Base-by-base conservation (phyloP, 92 coral and sea anemone species). In the Porites divaricata region DNA sequence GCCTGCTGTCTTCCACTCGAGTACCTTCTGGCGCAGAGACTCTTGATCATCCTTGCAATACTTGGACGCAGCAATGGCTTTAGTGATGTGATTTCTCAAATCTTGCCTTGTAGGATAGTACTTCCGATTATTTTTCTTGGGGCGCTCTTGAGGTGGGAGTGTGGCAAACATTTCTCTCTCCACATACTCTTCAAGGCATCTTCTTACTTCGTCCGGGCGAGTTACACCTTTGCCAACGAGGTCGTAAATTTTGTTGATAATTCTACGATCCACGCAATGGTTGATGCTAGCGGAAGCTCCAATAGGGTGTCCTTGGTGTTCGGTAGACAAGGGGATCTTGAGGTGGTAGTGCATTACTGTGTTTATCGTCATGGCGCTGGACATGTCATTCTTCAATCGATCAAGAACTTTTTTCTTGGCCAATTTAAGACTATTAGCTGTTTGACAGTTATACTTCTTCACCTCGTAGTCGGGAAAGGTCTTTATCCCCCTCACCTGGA, bases 41-140 rank as follows among this genome's bases (percentile, higher is more conserved):
- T 89, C 90, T 66, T 89, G 79, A 80, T 89, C 90, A 24, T 89
- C 87, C 22, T 78, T 86, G 69, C 89, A 66, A 87, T 85, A 80
- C 67, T 86, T 84, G 21, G 70, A 79, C 54, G 75, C 52, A 26
- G 82, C 76, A 85, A 85, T 77, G 62, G 93, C 87, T 85, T 73
- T 85, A 51, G 67, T 65, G 13, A 85, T 80, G 82, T 85, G 87
- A 63, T 85, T 85, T 74, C 84, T 79, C 8, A 85, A 69, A 63
- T 89, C 89, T 19, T 89, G 79, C 61, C 83, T 85, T 8, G 83
- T 89, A 3, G 89, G 57, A 52, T 52, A 52, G 57, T 52, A 52
- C 57, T 52, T 52, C 13, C 57, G 86, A 88, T 69, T 69, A 20
- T n/a, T 69, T 85, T 71, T 80, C 64, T 69, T 80, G 0, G 81